Percentiles rank a stretch among this genome's conserved stretches.
Conservation (phyloP, 2,113 vertebrate species). For the Gnathonemus echidnorhynchus region DNA sequence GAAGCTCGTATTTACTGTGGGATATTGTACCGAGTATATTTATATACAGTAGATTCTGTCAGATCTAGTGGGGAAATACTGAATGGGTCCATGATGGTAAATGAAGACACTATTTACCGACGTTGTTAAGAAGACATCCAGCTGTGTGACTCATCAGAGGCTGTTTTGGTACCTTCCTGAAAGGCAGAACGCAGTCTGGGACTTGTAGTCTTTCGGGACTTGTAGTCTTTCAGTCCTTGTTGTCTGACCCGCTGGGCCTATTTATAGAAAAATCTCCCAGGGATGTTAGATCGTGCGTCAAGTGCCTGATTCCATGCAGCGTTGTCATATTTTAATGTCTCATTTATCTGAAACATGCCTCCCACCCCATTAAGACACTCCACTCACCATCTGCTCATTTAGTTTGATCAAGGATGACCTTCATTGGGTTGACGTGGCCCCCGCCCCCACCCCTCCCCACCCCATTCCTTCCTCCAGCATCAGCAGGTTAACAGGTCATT, state of each 20-base stretch:
- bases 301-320: not conserved
- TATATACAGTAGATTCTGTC: not conserved
- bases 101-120: not conserved
- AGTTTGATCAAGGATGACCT: not conserved
- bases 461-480: slow-evolving; percentile 40
- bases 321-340: not conserved
- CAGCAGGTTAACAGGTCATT: slow-evolving; percentile 54
- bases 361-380: not conserved
- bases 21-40: not conserved
- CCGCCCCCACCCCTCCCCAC: not conserved
- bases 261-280: not conserved
- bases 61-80: not conserved
- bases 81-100: not conserved
- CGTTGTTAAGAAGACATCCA: not conserved
- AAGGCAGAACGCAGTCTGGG: not conserved
- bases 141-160: not conserved
- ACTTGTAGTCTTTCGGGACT: not conserved
- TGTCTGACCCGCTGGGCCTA: not conserved
- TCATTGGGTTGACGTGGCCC: not conserved
- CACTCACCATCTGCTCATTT: not conserved
- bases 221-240: not conserved
- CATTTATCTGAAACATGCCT: not conserved
- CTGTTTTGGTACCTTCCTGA: not conserved
- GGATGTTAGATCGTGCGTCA: not conserved
- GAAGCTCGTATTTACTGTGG: not conserved